A percentile compares a stretch with the other conserved stretches of the same genome.
Conservation (phyloP, 1,140 invertebrate genomes). For the Drosophila punjabiensis region DNA sequence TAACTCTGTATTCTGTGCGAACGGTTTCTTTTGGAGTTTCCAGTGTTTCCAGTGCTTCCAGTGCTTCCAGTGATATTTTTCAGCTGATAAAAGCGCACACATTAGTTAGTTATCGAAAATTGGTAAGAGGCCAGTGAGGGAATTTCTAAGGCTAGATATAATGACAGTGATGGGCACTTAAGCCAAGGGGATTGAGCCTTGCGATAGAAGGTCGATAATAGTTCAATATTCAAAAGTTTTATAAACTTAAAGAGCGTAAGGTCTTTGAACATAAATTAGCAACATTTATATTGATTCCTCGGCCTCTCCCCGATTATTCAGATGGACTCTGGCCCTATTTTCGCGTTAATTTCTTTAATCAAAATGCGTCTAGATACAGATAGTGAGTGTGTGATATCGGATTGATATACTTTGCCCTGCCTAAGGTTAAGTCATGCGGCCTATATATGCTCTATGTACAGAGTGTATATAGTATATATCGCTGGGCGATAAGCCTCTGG, state of each 20-base stretch:
- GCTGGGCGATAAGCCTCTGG: slow-evolving; percentile 30
- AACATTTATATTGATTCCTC: too few species aligned
- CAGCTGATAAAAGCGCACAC: slow-evolving; percentile 31
- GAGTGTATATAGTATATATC: background rate
- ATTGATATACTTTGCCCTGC: slow-evolving; percentile 32
- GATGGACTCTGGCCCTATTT: background rate
- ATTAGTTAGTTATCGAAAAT: slow-evolving; percentile 3
- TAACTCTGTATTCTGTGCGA: slow-evolving; percentile 45
- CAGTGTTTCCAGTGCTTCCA: background rate
- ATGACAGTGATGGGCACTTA: slow-evolving; percentile 13
- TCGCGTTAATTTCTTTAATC: slow-evolving; percentile 29
- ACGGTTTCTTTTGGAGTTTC: slow-evolving; percentile 39
- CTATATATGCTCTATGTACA: background rate
- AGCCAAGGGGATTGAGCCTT: slow-evolving; percentile 1
- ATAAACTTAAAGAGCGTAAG: background rate
- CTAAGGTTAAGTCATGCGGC: slow-evolving; percentile 29
- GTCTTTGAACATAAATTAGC: background rate
- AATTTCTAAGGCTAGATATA: slow-evolving; percentile 5
- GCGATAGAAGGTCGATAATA: slow-evolving; percentile 7
- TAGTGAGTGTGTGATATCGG: slow-evolving; percentile 32
- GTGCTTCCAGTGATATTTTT: slow-evolving; percentile 7
- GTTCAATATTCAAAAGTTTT: background rate
- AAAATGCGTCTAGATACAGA: slow-evolving; percentile 36
- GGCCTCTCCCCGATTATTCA: background rate
- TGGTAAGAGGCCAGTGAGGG: background rate